Base-by-base conservation (phyloP, 2,888 invertebrate genomes). In the Aethes cnicana region DNA sequence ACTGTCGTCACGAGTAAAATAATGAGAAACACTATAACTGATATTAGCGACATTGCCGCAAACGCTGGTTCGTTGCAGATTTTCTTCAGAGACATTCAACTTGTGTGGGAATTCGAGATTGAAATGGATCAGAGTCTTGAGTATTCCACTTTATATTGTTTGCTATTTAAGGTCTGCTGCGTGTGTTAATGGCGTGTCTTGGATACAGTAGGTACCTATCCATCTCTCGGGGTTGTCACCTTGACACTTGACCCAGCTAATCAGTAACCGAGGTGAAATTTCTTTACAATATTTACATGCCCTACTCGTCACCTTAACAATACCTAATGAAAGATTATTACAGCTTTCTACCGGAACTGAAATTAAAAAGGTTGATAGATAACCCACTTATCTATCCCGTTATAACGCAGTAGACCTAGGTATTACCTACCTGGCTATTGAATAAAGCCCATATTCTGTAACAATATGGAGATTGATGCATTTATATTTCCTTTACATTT, bases 171-270 rank as follows among this genome's bases (percentile, higher is more conserved):
- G 87, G 76, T 84, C 74, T 68, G 72, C 55, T 84, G 77, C 59
- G 44, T 71, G 42, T 55, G 52, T 57, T 88, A 83, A 88, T 77
- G 55, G 64, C 58, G 43, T 69, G 72, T 78, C 77, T 70, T 66
- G 65, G 39, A 50, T 12, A 23, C 35, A 58, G 49, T n/a, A n/a
- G n/a, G n/a, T n/a, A n/a, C n/a, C n/a, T n/a, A n/a, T n/a, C n/a
- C 46, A 58, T 61, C 56, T 61, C 55, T 62, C 62, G 64, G 63
- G 58, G 48, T 58, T 59, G 60, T 74, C 67, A 64, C 81, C 80
- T 80, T 87, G 87, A 88, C 87, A 87, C 81, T 83, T 83, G 86
- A 86, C 87, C 88, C 65, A 83, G 72, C 83, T 84, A 66, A 81
- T 83, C 81, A 77, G n/a, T 60, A 64, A 49, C n/a, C n/a, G n/a